These are phyloP conservation scores for Ectropis crepuscularia DNA, from an alignment of 2,888 invertebrate species.

Conservation along the genomic window DNA sequence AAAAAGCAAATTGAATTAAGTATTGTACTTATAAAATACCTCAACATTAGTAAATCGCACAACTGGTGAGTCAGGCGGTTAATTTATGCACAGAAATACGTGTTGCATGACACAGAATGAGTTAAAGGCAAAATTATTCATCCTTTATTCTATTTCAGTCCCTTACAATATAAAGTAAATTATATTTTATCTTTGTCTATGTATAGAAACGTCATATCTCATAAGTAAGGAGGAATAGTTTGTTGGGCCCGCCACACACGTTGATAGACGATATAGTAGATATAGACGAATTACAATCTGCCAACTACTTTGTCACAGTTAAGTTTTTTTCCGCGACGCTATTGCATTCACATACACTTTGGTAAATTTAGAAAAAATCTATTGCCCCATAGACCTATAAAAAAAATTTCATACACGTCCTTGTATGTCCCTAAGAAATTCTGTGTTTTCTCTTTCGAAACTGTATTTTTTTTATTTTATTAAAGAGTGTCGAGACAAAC, in stretches of 20 bases:
- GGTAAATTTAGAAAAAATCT: no score
- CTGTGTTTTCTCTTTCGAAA: no score
- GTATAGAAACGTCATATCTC: conserved; percentile 8
- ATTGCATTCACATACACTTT: no score
- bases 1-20: no score
- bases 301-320: no score
- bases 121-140: conserved; percentile 27
- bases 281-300: not conserved
- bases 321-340: no score
- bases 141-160: conserved; percentile 29
- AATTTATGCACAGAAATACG: conserved; percentile 28
- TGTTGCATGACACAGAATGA: conserved; percentile 24
- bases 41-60: not conserved
- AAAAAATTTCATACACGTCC: no score
- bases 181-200: conserved; percentile 18
- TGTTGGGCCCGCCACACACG: conserved; percentile 9
- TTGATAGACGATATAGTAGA: not conserved
- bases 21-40: no score
- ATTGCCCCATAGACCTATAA: no score
- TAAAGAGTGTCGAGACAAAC: no score
- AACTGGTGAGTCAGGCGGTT: conserved; percentile 20
- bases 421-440: no score
- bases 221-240: not conserved
- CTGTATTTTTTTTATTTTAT: no score
- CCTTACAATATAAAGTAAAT: conserved; percentile 12